Conservation (phyloP, 2,797 vertebrate species). For the Phylloscopus collybita region DNA sequence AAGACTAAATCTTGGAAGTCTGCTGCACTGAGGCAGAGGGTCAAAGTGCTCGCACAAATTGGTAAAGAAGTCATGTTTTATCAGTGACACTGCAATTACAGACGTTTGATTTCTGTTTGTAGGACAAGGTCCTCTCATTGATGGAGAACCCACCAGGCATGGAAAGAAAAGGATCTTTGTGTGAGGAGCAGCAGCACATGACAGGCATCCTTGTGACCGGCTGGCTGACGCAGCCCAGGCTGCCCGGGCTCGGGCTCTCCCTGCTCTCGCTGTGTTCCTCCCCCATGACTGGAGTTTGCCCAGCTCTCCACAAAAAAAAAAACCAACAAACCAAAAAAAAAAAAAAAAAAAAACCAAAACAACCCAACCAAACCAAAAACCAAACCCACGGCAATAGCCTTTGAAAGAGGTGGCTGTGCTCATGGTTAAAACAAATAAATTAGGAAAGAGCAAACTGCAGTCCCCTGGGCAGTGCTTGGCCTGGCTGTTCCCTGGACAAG, state of each 20-base stretch:
- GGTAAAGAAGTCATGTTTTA: conserved; percentile 43
- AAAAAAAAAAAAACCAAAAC: not conserved
- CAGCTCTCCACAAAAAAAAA: not conserved
- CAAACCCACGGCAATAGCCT: not conserved
- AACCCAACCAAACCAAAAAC: not conserved
- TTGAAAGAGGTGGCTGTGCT: not conserved
- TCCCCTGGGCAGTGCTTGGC: not conserved
- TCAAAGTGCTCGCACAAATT: conserved; percentile 19
- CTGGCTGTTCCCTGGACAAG: not conserved
- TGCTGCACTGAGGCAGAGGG: not conserved
- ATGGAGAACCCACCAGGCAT: not conserved
- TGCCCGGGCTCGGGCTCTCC: not conserved
- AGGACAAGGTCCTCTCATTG: conserved; percentile 41
- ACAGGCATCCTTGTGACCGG: conserved; percentile 5
- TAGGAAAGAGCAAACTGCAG: not conserved
- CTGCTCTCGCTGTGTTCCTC: rapidly evolving
- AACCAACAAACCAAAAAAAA: too few species aligned
- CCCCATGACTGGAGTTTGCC: not conserved
- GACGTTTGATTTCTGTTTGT: conserved; percentile 39
- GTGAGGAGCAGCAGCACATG: conserved; percentile 38
- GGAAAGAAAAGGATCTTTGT: conserved; percentile 63
- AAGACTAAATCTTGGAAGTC: not conserved
- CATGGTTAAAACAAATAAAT: not conserved
- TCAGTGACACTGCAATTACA: not conserved
- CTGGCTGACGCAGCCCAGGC: not conserved